Conservation (phyloP, 2,888 invertebrate species). For the Eilema sororculum region DNA sequence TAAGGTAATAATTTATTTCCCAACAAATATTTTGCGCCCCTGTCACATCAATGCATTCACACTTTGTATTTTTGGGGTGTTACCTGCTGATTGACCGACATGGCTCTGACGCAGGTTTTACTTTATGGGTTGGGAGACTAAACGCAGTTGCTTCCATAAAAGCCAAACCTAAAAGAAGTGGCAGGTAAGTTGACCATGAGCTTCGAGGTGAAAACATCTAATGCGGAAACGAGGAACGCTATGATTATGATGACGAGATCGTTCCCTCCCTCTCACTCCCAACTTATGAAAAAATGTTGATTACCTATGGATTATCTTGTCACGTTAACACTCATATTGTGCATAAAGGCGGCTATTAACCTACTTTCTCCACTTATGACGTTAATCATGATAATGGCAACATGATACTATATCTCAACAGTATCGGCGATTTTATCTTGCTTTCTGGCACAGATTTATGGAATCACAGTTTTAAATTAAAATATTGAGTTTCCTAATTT, state of each 20-base stretch:
- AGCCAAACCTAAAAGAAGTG: no score
- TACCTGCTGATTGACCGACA: no score
- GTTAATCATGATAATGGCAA: slow-evolving; percentile 52
- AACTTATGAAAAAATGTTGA: neutral
- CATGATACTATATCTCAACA: slow-evolving; percentile 55
- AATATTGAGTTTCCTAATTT: no score
- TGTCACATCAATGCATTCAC: neutral
- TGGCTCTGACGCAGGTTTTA: no score
- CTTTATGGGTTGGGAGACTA: no score
- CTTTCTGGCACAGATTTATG: slow-evolving; percentile 59
- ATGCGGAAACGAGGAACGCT: no score
- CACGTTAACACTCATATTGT: slow-evolving; percentile 33
- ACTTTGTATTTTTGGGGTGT: no score
- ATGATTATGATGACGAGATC: neutral
- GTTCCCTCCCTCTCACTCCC: neutral
- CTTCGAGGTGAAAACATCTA: no score
- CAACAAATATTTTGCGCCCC: neutral
- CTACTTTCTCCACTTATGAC: slow-evolving; percentile 50
- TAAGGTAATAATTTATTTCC: no score
- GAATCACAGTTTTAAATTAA: slow-evolving; percentile 16
- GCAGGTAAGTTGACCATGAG: no score
- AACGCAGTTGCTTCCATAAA: no score
- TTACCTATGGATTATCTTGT: neutral
- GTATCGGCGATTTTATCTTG: slow-evolving; percentile 63
- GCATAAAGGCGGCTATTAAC: slow-evolving; percentile 51